Percentiles rank a stretch among this genome's conserved stretches.
phyloP scores from a whole-genome alignment of 2,888 invertebrate genomes.

The Caenorhabditis panamensis region DNA sequence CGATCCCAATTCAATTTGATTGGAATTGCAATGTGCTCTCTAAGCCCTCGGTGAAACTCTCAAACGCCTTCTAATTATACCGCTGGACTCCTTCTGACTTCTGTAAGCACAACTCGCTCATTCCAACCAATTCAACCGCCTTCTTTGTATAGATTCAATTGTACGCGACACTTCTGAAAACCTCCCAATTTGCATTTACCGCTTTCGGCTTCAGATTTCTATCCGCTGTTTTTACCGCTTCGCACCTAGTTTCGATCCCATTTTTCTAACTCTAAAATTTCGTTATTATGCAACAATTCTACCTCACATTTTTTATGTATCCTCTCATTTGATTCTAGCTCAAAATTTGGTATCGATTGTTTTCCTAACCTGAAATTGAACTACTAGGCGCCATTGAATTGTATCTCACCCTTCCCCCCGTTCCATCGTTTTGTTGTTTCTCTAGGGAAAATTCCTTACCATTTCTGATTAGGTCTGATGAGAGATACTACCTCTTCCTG shows the following conservation, averaged over 20 bases:
- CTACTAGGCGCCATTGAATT: constrained; percentile 49
- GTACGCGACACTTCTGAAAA: constrained; percentile 20
- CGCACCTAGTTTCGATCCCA: constrained; percentile 6
- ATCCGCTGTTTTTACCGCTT: constrained; percentile 51
- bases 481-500: constrained; percentile 54
- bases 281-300: constrained; percentile 64
- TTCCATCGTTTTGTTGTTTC: constrained; percentile 13
- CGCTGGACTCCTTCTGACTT: constrained; percentile 24
- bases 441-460: constrained; percentile 40
- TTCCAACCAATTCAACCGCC: constrained; percentile 45
- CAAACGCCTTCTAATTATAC: constrained; percentile 13
- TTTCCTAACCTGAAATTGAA: constrained; percentile 50
- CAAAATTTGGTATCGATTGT: constrained; percentile 41
- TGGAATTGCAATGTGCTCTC: constrained; percentile 44
- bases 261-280: constrained; percentile 49
- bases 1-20: constrained; percentile 16
- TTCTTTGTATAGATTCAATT: constrained; percentile 40
- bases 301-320: constrained; percentile 41
- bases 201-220: constrained; percentile 63
- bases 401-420: constrained; percentile 18
- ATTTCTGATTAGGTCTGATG: constrained; percentile 39
- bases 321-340: constrained; percentile 29
- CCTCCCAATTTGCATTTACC: constrained; percentile 38
- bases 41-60: constrained; percentile 10
- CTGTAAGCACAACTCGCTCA: constrained; percentile 26